These are phyloP conservation scores for Limonius californicus DNA, from an alignment of 1,140 invertebrate genomes.

Conservation along the genomic window DNA sequence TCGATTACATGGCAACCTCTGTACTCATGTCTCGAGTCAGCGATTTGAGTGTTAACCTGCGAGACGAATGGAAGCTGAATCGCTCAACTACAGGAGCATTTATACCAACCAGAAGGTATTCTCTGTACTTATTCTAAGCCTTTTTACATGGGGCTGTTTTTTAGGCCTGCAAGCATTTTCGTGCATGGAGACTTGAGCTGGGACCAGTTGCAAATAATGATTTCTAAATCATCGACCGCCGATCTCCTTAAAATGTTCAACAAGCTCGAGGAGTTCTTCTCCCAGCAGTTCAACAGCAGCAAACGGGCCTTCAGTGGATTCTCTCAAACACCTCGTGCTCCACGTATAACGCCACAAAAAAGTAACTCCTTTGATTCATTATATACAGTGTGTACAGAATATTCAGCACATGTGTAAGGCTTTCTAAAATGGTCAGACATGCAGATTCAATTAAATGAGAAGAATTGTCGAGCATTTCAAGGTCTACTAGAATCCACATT, in stretches of 20 bases:
- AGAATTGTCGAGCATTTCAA: too few relatives aligned
- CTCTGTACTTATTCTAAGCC: too few relatives aligned
- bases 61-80: constrained; percentile 75
- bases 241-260: constrained; percentile 95
- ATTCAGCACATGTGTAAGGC: too few relatives aligned
- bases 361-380: too few relatives aligned
- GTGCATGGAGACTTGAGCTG: constrained; percentile 89
- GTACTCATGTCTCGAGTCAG: constrained; percentile 89
- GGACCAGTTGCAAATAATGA: constrained; percentile 95
- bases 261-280: constrained; percentile 95
- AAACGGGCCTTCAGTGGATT: constrained; percentile 75
- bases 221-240: constrained; percentile 93
- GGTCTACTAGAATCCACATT: too few relatives aligned
- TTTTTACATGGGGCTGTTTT: constrained; percentile 37
- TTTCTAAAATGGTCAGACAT: too few relatives aligned
- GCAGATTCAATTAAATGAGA: too few relatives aligned
- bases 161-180: constrained; percentile 84
- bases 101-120: constrained; percentile 55
- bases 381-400: too few relatives aligned
- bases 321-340: constrained; percentile 32
- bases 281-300: constrained; percentile 90
- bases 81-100: constrained; percentile 47
- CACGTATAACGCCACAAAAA: constrained; percentile 40
- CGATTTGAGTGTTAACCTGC: constrained; percentile 70
- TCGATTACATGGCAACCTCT: constrained; percentile 96